Evolutionary conservation across 2,113 vertebrate genomes (phyloP).

Genomic region (Symphodus melops): DNA sequence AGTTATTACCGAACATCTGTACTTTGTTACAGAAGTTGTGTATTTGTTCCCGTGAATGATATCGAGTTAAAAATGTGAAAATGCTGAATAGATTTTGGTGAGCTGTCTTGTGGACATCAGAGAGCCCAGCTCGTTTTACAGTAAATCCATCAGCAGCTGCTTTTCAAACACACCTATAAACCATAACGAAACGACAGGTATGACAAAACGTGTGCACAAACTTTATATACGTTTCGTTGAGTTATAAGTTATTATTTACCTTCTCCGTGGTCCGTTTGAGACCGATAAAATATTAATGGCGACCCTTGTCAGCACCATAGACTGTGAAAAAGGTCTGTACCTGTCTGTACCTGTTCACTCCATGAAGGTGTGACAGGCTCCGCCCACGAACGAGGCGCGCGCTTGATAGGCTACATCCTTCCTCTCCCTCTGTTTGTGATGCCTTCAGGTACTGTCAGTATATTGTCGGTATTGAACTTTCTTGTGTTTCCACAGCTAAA

Average conservation of each 20-base stretch:
- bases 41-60: neutral
- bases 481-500: too few relatives aligned
- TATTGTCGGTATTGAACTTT: too few relatives aligned
- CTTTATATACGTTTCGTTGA: neutral
- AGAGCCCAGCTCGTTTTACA: neutral
- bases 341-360: constrained; percentile 41
- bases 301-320: neutral
- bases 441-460: constrained; percentile 30
- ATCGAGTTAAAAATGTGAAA: neutral
- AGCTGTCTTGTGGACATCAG: neutral
- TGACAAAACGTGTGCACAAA: neutral
- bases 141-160: neutral
- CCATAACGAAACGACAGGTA: neutral
- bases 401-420: neutral
- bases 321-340: neutral
- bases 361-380: neutral
- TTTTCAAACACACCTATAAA: neutral
- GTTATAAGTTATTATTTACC: constrained; percentile 12
- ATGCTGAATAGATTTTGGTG: neutral
- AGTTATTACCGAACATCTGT: neutral
- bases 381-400: constrained; percentile 25
- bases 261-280: neutral
- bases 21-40: rapidly evolving
- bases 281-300: neutral
- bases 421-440: constrained; percentile 1